A percentile compares a stretch with the other conserved stretches of the same genome.
phyloP scores from a whole-genome alignment of 2,113 vertebrate species.

The Cranoglanis bouderius region DNA sequence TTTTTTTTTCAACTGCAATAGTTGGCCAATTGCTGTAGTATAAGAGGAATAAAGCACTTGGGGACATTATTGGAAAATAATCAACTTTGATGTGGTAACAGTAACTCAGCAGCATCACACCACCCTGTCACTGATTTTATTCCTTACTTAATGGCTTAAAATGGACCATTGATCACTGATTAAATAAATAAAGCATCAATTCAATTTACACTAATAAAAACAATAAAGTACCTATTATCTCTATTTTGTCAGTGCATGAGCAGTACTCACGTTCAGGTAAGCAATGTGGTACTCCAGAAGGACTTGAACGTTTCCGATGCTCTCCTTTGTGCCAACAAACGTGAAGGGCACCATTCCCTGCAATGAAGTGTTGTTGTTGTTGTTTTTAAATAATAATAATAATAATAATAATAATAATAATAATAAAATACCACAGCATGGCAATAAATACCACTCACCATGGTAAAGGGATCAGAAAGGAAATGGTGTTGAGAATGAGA shows the following conservation, averaged over 20 bases:
- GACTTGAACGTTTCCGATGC: constrained; percentile 93
- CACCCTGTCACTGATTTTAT: not conserved
- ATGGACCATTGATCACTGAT: not conserved
- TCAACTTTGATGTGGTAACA: not conserved
- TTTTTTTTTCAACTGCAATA: not conserved
- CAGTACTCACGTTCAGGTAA: constrained; percentile 88
- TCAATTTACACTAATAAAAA: not conserved
- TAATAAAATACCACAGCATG: constrained; percentile 14
- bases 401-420: not conserved
- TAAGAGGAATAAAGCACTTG: not conserved
- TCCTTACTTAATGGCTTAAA: not conserved
- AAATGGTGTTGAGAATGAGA: not conserved
- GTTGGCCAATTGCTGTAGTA: not conserved
- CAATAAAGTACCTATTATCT: not conserved
- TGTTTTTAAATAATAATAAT: not conserved
- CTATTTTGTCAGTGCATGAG: not conserved
- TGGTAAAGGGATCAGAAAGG: not conserved
- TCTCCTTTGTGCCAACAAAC: constrained; percentile 98
- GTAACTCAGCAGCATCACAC: not conserved
- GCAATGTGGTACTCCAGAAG: constrained; percentile 96
- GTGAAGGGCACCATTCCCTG: constrained; percentile 99
- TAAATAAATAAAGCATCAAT: not conserved
- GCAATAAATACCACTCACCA: not conserved
- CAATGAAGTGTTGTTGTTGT: constrained; percentile 52
- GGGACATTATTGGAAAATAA: not conserved